Conservation (phyloP, 2,113 vertebrate genomes). For the Lasiurus borealis region DNA sequence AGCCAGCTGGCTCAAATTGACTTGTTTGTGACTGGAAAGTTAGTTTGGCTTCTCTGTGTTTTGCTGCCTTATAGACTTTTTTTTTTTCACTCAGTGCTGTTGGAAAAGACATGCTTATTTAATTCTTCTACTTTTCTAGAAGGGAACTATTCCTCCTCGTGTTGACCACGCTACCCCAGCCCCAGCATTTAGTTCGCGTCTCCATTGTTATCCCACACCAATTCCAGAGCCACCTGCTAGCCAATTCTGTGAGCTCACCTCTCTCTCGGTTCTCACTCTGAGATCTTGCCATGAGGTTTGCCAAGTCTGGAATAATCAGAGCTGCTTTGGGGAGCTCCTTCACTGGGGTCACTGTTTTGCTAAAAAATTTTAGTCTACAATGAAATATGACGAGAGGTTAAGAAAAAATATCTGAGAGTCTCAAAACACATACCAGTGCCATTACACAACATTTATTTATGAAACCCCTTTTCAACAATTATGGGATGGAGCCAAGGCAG, state of each 20-base stretch:
- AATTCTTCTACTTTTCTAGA: constrained; percentile 54
- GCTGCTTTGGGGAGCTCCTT: constrained; percentile 40
- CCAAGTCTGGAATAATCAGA: constrained; percentile 47
- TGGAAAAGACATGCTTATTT: constrained; percentile 54
- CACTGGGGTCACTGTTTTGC: constrained; percentile 49
- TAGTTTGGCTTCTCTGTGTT: constrained; percentile 54
- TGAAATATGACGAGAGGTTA: constrained; percentile 56
- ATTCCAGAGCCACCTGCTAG: not conserved
- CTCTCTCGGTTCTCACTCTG: not conserved
- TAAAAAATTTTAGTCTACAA: constrained; percentile 55
- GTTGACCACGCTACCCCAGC: not conserved
- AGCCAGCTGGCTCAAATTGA: constrained; percentile 71
- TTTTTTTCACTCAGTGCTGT: constrained; percentile 61
- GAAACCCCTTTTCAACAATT: constrained; percentile 46
- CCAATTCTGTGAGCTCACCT: constrained; percentile 29
- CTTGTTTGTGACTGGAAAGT: constrained; percentile 77
- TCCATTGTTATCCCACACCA: not conserved
- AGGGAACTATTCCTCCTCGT: rapidly evolving
- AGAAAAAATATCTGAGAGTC: constrained; percentile 55
- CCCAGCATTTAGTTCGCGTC: not conserved
- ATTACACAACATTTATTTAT: constrained; percentile 1
- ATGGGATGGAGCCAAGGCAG: constrained; percentile 55
- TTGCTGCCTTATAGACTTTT: not conserved
- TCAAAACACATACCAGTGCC: constrained; percentile 58
- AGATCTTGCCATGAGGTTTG: not conserved